Evolutionary conservation across 2,888 invertebrate genomes (phyloP), one percentile per base, ranked within the genome.

Genomic region (Romanomermis culicivorax): DNA sequence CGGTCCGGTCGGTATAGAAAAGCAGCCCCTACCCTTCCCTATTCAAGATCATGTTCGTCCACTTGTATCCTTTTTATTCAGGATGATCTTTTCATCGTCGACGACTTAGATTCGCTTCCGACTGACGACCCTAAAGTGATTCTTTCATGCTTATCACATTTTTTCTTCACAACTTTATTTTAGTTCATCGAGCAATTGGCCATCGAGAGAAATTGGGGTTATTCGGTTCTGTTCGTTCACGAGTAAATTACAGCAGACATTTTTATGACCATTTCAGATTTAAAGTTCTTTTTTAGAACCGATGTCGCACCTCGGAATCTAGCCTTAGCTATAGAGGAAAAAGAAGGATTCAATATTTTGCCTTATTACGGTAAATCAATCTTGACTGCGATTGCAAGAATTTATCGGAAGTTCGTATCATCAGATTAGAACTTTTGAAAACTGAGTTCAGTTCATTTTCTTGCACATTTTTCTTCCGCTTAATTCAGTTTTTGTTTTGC

Each of bases 41-140:
- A n/a, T n/a, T n/a, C n/a, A n/a, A n/a, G n/a, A n/a, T n/a, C n/a
- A n/a, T n/a, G n/a, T n/a, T n/a, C n/a, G n/a, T n/a, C n/a, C n/a
- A n/a, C n/a, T n/a, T n/a, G n/a, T n/a, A n/a, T n/a, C n/a, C n/a
- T n/a, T n/a, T n/a, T 54, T 48, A 52, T 55, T 50, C 69, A 91
- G 76, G 87, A 93, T 72, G 91, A 95, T 72, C 72, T 97, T 43
- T 88, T 89, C 70, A 74, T 97, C 59, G 83, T 97, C 0, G 80
- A 83, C 59, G 77, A 81, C 64, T 74, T 95, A 14, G 82, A 88
- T 57, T 56, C 59, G 7, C 76, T 97, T 55, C 89, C 91, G 0
- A 77, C 81, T 1, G 80, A 81, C 54, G 83, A 89, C 59, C 75
- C 81, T 0, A 73, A 68, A 61, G 70, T 71, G 61, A 36, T 7